These are phyloP conservation scores for Drosophila sp. DNA, from an alignment of 1,140 invertebrate genomes.

Conservation along the genomic window DNA sequence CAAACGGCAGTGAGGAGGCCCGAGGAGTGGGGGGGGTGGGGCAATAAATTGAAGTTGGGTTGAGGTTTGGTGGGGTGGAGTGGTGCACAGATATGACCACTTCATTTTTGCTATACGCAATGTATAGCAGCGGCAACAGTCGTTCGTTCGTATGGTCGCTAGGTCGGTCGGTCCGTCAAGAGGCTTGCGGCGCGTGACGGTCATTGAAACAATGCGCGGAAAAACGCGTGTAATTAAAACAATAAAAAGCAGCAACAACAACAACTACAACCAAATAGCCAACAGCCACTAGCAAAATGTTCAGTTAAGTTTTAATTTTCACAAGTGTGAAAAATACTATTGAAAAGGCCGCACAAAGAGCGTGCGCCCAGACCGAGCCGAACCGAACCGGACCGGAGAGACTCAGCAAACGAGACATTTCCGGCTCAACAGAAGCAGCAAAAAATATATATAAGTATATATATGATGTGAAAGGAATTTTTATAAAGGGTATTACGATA, in stretches of 20 bases:
- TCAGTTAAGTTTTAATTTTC: slow-evolving; percentile 79
- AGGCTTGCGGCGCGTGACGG: slow-evolving; percentile 71
- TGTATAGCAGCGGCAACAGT: slow-evolving; percentile 22
- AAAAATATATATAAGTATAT: slow-evolving; percentile 7
- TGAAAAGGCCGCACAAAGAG: slow-evolving; percentile 68
- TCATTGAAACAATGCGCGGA: slow-evolving; percentile 77
- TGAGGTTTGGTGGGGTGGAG: not conserved
- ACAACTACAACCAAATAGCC: slow-evolving; percentile 27
- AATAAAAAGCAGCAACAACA: slow-evolving; percentile 65
- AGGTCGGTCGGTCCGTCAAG: slow-evolving; percentile 17
- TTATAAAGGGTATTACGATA: not conserved
- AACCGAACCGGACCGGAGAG: not conserved
- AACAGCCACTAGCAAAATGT: slow-evolving; percentile 55
- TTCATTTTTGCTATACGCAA: slow-evolving; percentile 66
- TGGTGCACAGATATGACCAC: slow-evolving; percentile 67
- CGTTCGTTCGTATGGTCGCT: not conserved
- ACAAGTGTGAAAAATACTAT: slow-evolving; percentile 79
- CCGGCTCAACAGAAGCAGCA: slow-evolving; percentile 43
- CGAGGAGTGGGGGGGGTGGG: slow-evolving; percentile 2
- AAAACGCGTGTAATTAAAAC: slow-evolving; percentile 80
- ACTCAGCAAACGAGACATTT: slow-evolving; percentile 62
- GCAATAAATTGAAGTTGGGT: slow-evolving; percentile 6
- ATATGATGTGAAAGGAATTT: slow-evolving; percentile 21
- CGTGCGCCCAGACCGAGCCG: slow-evolving; percentile 34
- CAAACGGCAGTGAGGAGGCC: not conserved